Base-by-base conservation (phyloP, 1,140 invertebrate species). In the Pseudoatta argentina region DNA sequence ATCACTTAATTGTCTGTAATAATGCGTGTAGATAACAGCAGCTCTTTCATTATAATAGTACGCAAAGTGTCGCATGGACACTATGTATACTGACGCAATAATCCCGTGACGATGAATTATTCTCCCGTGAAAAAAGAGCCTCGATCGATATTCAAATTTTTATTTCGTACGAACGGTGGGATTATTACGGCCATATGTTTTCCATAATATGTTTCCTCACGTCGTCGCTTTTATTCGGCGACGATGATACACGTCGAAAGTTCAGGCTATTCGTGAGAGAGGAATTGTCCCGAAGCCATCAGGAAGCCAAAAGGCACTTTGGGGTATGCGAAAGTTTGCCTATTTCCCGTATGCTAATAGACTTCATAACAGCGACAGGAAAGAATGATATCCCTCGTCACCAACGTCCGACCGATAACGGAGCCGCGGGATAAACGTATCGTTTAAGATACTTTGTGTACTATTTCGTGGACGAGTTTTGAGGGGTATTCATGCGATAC, bases 301-400 rank as follows among this genome's bases (percentile, higher is more conserved):
- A 27, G 44, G n/a, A 53, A 24, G 76, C 67, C 51, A 30, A 81
- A 71, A 81, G 51, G 30, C 78, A 71, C 30, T 81, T 39, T 2
- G 66, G 8, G 8, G 30, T 27, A 44, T 71, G 51, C 72, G 30
- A 76, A 85, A 85, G 81, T 85, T 76, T 61, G 39, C 72, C 81
- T 63, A 85, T 76, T 85, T 10, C 72, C 55, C 39, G 24, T 85
- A 85, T 85, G 71, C 71, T 85, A 85, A 76, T 85, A 57, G 44
- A 85, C 10, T 24, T 21, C 81, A 39, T 51, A 73, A 61, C 24
- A 14, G 69, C 39, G 57, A 53, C 55, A n/a, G 8, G 66, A 85
- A 85, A 77, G 57, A 76, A 85, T 34, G 57, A 53, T 76, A 48
- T 16, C 8, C 44, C 55, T 24, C 44, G 55, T 76, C 81, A 76